phyloP scores from a whole-genome alignment of 2,888 invertebrate genomes.

The Drosophila macrospina region DNA sequence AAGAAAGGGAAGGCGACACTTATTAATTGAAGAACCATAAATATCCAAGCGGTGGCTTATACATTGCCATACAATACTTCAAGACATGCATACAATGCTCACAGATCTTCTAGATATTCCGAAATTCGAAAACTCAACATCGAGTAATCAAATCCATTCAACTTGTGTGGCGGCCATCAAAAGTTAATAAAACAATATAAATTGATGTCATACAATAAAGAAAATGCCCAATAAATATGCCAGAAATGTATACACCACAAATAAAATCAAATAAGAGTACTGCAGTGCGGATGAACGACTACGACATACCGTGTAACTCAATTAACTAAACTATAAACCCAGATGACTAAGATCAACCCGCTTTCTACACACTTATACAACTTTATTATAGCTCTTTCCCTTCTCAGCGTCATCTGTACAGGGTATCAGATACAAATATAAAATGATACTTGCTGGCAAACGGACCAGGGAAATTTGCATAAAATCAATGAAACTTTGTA shows the following conservation, averaged over 20 bases:
- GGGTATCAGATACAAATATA: slow-evolving; percentile 29
- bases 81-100: slow-evolving; percentile 33
- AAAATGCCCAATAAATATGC: slow-evolving; percentile 68
- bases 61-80: slow-evolving; percentile 32
- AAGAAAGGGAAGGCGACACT: slow-evolving; percentile 56
- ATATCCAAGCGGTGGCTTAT: slow-evolving; percentile 37
- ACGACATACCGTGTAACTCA: slow-evolving; percentile 13
- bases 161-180: slow-evolving; percentile 70
- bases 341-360: not conserved
- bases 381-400: not conserved
- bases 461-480: slow-evolving; percentile 66
- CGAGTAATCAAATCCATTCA: slow-evolving; percentile 58
- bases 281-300: not conserved
- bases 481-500: slow-evolving; percentile 65
- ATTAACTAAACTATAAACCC: too few species aligned
- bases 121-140: slow-evolving; percentile 29
- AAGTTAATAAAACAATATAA: slow-evolving; percentile 71
- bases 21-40: slow-evolving; percentile 79
- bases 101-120: slow-evolving; percentile 50
- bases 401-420: not conserved
- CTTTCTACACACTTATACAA: not conserved
- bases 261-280: slow-evolving; percentile 16
- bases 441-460: slow-evolving; percentile 37
- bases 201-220: slow-evolving; percentile 51
- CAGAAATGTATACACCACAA: slow-evolving; percentile 20